Evolutionary conservation across 2,888 invertebrate genomes (phyloP).

Genomic region (Philhelius pedissequus): DNA sequence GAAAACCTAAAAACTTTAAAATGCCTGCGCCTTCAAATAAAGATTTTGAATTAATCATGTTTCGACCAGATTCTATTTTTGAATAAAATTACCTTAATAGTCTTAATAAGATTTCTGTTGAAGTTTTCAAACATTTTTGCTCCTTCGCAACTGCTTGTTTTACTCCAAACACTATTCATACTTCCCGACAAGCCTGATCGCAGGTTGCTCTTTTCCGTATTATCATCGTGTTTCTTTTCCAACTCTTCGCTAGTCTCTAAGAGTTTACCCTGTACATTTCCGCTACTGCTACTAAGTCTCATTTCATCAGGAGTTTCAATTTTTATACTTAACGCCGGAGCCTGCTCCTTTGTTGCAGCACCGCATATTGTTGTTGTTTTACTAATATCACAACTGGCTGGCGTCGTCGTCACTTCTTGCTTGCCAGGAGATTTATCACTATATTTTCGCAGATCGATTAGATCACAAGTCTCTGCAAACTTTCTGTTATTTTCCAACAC

Average conservation of each 20-base stretch:
- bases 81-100: constrained; percentile 75
- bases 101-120: constrained; percentile 78
- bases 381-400: constrained; percentile 55
- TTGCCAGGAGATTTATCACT: constrained; percentile 58
- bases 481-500: constrained; percentile 62
- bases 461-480: constrained; percentile 42
- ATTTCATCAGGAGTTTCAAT: constrained; percentile 36
- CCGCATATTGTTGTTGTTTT: constrained; percentile 37
- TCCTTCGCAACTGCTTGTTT: constrained; percentile 78
- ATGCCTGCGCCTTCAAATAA: too few relatives aligned
- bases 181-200: constrained; percentile 75
- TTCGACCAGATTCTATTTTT: too few relatives aligned
- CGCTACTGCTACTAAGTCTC: constrained; percentile 50
- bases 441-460: constrained; percentile 65
- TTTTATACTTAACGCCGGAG: constrained; percentile 15
- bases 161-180: constrained; percentile 78
- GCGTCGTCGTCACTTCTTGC: background rate
- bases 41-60: too few relatives aligned
- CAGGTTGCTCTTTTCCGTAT: constrained; percentile 68
- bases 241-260: constrained; percentile 62
- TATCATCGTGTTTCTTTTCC: constrained; percentile 69
- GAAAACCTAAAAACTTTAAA: too few relatives aligned
- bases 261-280: constrained; percentile 42
- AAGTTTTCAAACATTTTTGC: constrained; percentile 79
- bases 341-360: constrained; percentile 21